A percentile compares a stretch with the other conserved stretches of the same genome.
Conservation (phyloP, 2,888 invertebrate genomes). For the Atethmia centrago region DNA sequence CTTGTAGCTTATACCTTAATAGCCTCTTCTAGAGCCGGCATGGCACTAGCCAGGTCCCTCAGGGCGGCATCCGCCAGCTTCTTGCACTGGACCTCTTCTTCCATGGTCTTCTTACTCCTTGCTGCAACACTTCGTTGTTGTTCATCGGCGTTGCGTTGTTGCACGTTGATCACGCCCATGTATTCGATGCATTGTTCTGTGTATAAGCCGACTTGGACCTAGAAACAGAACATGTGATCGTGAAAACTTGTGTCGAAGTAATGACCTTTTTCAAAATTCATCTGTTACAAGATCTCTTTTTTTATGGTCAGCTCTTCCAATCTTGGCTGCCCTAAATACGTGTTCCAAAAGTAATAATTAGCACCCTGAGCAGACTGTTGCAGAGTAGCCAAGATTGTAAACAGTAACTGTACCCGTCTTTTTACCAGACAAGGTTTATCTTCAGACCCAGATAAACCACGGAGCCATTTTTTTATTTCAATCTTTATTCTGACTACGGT, state of each 20-base stretch:
- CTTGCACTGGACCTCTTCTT: conserved; percentile 93
- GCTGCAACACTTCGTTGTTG: conserved; percentile 94
- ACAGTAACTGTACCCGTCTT: too few relatives aligned
- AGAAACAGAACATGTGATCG: conserved; percentile 15
- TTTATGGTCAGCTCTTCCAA: too few relatives aligned
- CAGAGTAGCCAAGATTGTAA: too few relatives aligned
- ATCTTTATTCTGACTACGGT: too few relatives aligned
- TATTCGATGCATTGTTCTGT: conserved; percentile 96
- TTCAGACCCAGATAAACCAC: too few relatives aligned
- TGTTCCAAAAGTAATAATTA: too few relatives aligned
- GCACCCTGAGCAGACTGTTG: too few relatives aligned
- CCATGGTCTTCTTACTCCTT: conserved; percentile 91
- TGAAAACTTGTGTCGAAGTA: not conserved
- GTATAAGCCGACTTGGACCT: conserved; percentile 93
- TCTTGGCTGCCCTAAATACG: too few relatives aligned
- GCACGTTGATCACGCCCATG: conserved; percentile 94
- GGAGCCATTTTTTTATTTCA: too few relatives aligned
- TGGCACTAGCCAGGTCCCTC: conserved; percentile 95
- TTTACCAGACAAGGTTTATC: too few relatives aligned
- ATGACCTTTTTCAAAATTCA: not conserved
- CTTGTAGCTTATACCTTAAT: conserved; percentile 77
- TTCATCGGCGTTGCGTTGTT: conserved; percentile 95
- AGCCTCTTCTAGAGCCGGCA: conserved; percentile 97
- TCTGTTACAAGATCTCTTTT: not conserved
- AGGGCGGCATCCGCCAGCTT: conserved; percentile 95